Evolutionary conservation across 2,797 vertebrate genomes (phyloP), one percentile per base, ranked within the genome.

Genomic region (Onychomys arenicola): DNA sequence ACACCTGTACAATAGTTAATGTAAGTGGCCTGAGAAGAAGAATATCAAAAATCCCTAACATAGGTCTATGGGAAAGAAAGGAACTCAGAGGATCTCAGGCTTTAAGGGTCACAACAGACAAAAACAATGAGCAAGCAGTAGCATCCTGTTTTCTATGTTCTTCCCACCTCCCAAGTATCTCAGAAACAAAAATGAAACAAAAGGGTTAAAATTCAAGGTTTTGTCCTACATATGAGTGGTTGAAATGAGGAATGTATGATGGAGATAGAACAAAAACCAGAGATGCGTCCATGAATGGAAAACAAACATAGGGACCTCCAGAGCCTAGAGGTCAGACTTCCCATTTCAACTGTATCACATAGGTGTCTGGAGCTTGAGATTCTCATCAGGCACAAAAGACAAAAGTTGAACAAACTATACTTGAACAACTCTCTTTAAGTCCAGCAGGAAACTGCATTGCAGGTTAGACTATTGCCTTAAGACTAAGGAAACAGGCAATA

Each of bases 341-440:
- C 4, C 0, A 4, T 55, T 78, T 84, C 43, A 16, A 0, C 3
- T 25, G 75, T 16, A 12, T 2, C 7, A 0, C 0, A 0, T 46
- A 83, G 29, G 1, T 19, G 0, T 17, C 61, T 12, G 9, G 89
- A 65, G 25, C 4, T 32, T 34, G 2, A 9, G 67, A n/a, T 43
- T 57, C 21, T 57, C n/a, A 11, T 43, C 23, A 11, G 49, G 11
- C 13, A 29, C 0, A 3, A 2, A 43, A 27, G 13, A 87, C 59
- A 46, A 61, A 43, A 19, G 34, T 2, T n/a, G 6, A 81, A 37
- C 2, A 78, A 37, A 65, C 5, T 57, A 34, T 25, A 86, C 61
- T 34, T 69, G 2, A 93, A 55, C 13, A 82, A 40, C 4, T 71
- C 57, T 91, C 84, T 29, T 12, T 80, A 46, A 84, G 3, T 17